Evolutionary conservation across 2,113 vertebrate species (phyloP).

Genomic region (Hippocampus mohnikei): DNA sequence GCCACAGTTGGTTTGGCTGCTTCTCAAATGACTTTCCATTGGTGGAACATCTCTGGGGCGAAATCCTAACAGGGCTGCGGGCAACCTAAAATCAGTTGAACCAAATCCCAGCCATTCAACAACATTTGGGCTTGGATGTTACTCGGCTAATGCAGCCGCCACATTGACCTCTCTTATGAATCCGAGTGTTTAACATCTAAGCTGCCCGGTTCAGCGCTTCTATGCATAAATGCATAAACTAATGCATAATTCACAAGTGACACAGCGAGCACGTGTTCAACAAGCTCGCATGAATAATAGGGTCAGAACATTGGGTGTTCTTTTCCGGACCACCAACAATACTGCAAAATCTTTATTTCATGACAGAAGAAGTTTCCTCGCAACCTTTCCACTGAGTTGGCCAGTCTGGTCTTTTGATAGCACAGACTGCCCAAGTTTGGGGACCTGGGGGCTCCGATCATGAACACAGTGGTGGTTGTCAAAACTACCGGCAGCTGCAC

Average conservation of each 20-base stretch:
- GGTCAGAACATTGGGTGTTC: conserved; percentile 17
- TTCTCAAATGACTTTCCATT: conserved; percentile 43
- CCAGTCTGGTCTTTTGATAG: conserved; percentile 33
- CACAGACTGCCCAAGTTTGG: conserved; percentile 34
- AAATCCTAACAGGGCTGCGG: conserved; percentile 17
- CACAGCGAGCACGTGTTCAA: not conserved
- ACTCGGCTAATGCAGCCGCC: conserved; percentile 1
- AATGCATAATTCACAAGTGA: conserved; percentile 3
- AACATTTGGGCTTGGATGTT: conserved; percentile 1
- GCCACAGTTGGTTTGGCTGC: conserved; percentile 37
- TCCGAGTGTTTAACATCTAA: not conserved
- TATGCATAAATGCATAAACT: conserved; percentile 6
- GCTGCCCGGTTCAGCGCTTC: not conserved
- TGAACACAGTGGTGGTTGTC: conserved; percentile 52
- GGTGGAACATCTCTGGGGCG: conserved; percentile 27
- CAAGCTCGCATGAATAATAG: conserved; percentile 16
- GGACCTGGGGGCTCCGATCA: conserved; percentile 37
- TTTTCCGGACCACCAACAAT: not conserved
- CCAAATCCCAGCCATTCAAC: conserved; percentile 16
- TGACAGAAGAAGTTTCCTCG: conserved; percentile 15
- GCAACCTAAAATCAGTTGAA: conserved; percentile 30
- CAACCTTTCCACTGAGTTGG: conserved; percentile 21
- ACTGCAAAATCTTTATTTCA: conserved; percentile 31
- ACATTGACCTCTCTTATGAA: conserved; percentile 7
- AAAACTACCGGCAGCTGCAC: conserved; percentile 49